These are phyloP conservation scores for Dysdera silvatica DNA, from an alignment of 1,140 invertebrate genomes.

Conservation along the genomic window DNA sequence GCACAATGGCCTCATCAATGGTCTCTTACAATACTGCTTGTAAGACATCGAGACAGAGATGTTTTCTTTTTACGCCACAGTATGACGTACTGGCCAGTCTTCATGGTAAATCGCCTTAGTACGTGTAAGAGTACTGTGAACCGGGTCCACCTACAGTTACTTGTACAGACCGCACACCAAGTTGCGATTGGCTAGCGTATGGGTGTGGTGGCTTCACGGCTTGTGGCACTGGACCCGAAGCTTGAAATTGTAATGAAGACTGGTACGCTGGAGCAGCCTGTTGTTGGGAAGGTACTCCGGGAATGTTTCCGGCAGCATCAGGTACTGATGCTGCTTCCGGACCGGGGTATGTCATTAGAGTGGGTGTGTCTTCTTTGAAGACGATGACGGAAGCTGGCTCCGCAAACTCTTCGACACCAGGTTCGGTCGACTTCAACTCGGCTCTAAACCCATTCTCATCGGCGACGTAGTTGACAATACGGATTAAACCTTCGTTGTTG, in stretches of 20 bases:
- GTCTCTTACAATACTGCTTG: too few relatives aligned
- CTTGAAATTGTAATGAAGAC: not conserved
- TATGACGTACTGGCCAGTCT: too few relatives aligned
- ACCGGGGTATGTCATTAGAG: slow-evolving; percentile 28
- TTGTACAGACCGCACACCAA: not conserved
- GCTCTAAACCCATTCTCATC: slow-evolving; percentile 33
- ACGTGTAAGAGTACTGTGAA: slow-evolving; percentile 3
- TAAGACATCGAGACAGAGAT: too few relatives aligned
- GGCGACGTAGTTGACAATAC: slow-evolving; percentile 38
- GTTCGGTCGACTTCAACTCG: slow-evolving; percentile 35
- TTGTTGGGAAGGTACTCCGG: not conserved
- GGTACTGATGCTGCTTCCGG: slow-evolving; percentile 19
- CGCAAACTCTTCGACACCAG: slow-evolving; percentile 33
- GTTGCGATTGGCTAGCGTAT: too few relatives aligned
- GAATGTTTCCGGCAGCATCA: slow-evolving; percentile 15
- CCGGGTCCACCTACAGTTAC: not conserved
- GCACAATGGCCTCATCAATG: too few relatives aligned
- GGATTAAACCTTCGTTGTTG: slow-evolving; percentile 36
- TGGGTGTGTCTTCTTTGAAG: slow-evolving; percentile 33
- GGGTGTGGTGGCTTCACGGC: not conserved
- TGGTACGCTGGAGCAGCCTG: not conserved
- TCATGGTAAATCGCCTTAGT: too few relatives aligned
- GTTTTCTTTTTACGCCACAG: too few relatives aligned
- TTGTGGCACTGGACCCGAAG: slow-evolving; percentile 8
- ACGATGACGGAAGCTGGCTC: slow-evolving; percentile 34